Evolutionary conservation across 1,140 invertebrate species (phyloP).

Genomic region (Mamestra configurata): DNA sequence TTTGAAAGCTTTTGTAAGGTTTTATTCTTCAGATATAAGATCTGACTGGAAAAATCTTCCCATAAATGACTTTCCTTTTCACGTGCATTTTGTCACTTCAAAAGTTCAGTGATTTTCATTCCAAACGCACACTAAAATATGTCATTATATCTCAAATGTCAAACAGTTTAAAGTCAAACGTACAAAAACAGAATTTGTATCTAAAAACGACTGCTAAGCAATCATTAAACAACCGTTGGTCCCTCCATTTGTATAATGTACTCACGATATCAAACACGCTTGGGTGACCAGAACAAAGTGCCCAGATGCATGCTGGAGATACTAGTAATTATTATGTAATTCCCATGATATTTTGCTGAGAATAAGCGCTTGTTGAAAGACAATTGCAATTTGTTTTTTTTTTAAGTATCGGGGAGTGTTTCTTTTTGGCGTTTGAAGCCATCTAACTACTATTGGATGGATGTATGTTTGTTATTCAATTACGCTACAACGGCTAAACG

Average conservation of each 20-base stretch:
- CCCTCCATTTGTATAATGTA: constrained; percentile 30
- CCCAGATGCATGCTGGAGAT: constrained; percentile 44
- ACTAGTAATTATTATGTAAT: constrained; percentile 43
- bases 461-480: no score
- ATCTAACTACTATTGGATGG: no score
- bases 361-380: constrained; percentile 14
- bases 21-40: no score
- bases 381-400: not conserved
- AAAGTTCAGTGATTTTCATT: not conserved
- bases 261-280: constrained; percentile 28
- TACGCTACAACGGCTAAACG: no score
- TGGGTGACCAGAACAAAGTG: constrained; percentile 39
- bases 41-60: no score
- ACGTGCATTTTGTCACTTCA: no score
- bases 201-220: constrained; percentile 19
- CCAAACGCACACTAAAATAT: constrained; percentile 1
- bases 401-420: no score
- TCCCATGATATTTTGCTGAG: constrained; percentile 22
- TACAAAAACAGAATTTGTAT: not conserved
- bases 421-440: no score
- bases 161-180: constrained; percentile 1
- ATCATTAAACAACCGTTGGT: constrained; percentile 39
- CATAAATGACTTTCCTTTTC: no score
- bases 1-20: no score
- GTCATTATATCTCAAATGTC: constrained; percentile 15